Conservation (phyloP, 2,113 vertebrate species). For the Brachirus orientalis region DNA sequence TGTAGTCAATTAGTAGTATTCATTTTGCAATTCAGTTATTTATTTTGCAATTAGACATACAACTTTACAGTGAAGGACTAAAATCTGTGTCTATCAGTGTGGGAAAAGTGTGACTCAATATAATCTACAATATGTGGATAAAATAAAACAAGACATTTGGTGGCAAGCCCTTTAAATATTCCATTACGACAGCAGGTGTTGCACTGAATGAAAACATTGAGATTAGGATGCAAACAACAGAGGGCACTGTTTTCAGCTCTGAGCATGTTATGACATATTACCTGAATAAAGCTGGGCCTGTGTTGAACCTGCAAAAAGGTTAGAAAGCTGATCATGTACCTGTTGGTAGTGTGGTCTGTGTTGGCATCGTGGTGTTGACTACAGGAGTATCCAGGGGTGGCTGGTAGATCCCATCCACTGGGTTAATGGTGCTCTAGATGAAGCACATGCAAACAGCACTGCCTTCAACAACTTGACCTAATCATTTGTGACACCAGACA, state of each 20-base stretch:
- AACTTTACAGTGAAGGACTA: background rate
- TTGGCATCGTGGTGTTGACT: conserved; percentile 92
- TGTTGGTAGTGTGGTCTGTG: conserved; percentile 91
- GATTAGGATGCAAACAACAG: conserved; percentile 32
- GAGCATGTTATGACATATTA: background rate
- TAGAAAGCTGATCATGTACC: conserved; percentile 71
- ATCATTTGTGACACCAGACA: background rate
- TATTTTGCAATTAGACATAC: no score
- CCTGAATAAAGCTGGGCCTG: background rate
- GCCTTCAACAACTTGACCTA: conserved; percentile 11
- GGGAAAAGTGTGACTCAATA: background rate
- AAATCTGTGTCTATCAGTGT: no score
- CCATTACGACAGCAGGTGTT: no score
- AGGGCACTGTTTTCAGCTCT: conserved; percentile 36
- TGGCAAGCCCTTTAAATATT: background rate
- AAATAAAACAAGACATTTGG: background rate
- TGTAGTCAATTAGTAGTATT: no score
- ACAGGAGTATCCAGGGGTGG: conserved; percentile 89
- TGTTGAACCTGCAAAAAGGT: background rate
- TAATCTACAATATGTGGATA: background rate
- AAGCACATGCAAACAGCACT: conserved; percentile 38
- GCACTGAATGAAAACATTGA: background rate
- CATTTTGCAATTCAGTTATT: no score
- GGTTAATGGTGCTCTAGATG: conserved; percentile 96
- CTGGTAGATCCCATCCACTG: conserved; percentile 95